phyloP scores from a whole-genome alignment of 2,113 vertebrate genomes.

The Chauna torquata region DNA sequence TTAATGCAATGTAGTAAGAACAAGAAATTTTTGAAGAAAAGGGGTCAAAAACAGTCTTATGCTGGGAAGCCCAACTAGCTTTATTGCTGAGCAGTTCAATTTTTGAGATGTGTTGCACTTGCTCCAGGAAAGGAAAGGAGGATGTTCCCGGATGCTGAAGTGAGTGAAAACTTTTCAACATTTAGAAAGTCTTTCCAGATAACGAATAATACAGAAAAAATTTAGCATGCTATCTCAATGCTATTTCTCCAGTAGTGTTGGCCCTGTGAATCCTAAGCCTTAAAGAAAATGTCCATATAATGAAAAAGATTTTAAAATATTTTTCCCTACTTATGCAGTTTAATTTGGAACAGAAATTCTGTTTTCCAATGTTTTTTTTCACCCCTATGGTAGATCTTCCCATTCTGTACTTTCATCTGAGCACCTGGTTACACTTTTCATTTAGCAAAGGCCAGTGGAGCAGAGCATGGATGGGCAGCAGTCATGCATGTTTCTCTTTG shows the following conservation, averaged over 20 bases:
- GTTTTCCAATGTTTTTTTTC: not conserved
- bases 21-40: not conserved
- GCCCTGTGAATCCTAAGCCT: not conserved
- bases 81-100: not conserved
- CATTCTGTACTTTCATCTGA: not conserved
- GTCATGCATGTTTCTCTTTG: not conserved
- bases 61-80: not conserved
- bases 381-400: not conserved
- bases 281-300: not conserved
- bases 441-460: not conserved
- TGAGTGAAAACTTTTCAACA: not conserved
- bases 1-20: not conserved
- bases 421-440: not conserved
- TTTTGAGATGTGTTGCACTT: not conserved
- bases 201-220: not conserved
- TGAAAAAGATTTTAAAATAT: not conserved
- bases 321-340: not conserved
- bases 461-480: not conserved
- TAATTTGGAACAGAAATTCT: not conserved
- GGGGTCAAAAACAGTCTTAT: not conserved
- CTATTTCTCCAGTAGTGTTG: not conserved
- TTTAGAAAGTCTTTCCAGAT: not conserved
- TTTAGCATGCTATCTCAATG: not conserved
- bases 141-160: not conserved
- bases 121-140: not conserved